Conservation (phyloP, 2,113 vertebrate genomes). For the Elephantulus edwardii region DNA sequence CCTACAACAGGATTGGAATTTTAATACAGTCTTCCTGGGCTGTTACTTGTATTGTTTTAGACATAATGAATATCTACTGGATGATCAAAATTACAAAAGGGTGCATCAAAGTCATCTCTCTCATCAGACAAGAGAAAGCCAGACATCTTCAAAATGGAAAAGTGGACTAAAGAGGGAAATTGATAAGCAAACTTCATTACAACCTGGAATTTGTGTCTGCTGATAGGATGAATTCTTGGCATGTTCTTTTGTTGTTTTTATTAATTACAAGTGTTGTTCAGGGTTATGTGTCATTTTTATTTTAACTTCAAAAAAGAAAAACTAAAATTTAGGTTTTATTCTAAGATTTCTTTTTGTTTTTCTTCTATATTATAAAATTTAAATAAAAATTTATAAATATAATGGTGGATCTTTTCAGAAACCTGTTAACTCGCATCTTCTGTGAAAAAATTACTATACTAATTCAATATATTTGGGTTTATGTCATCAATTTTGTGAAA, state of each 20-base stretch:
- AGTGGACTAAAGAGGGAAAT: conserved; percentile 83
- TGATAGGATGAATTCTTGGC: conserved; percentile 75
- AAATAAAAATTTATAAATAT: conserved; percentile 72
- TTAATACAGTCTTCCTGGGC: conserved; percentile 92
- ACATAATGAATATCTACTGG: conserved; percentile 98
- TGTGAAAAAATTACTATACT: conserved; percentile 58
- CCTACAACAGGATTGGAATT: conserved; percentile 89
- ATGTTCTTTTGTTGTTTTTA: conserved; percentile 78
- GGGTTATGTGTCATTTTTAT: conserved; percentile 75
- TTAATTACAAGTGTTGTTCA: conserved; percentile 60
- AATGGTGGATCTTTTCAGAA: conserved; percentile 62
- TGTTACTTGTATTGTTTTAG: conserved; percentile 90
- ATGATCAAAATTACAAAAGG: conserved; percentile 97
- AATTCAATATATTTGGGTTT: conserved; percentile 19
- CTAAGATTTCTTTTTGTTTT: conserved; percentile 72
- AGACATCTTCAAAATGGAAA: conserved; percentile 92
- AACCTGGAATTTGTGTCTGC: conserved; percentile 56
- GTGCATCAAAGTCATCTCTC: conserved; percentile 92
- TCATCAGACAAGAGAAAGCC: conserved; percentile 84
- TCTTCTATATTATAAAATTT: conserved; percentile 71
- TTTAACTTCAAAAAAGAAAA: conserved; percentile 78
- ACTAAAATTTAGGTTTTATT: conserved; percentile 71
- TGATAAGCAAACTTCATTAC: conserved; percentile 65
- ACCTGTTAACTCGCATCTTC: conserved; percentile 38
- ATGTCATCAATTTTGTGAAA: conserved; percentile 13